Evolutionary conservation across 2,113 vertebrate species (phyloP), one percentile per base, ranked within the genome.

Genomic region (Mugil cephalus): DNA sequence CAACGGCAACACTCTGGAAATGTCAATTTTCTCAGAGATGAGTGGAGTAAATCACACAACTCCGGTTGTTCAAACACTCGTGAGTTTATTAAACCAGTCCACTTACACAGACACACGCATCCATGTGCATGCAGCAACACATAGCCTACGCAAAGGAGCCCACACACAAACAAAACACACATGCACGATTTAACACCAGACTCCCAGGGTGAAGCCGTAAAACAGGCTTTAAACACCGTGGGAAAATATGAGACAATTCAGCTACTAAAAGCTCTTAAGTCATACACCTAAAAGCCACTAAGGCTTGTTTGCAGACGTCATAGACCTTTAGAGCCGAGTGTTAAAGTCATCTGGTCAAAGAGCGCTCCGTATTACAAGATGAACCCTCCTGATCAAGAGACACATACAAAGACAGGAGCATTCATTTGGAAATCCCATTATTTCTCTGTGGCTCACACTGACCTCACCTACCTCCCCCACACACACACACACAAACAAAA

Each of bases 161-260:
- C 17, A 19, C 34, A 43, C 58, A 46, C 62, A 72, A 64, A 81
- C 17, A 71, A 67, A 77, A 69, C 36, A 74, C 74, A 69, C 38
- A 69, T 40, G 38, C 58, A 63, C 21, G 10, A 47, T 69, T 71
- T 74, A 62, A 79, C 54, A 59, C 40, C 50, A 48, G 60, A 64
- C 67, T 75, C 42, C 38, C 19, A 46, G 53, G 53, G 55, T 42
- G 38, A 59, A 76, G 65, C 66, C 18, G 39, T 30, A 69, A 78
- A 77, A 56, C 35, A 56, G 64, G 64, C 46, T 12, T 75, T 79
- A 77, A 80, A 72, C 48, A 82, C 75, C 65, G 81, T 91, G 89
- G 89, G 91, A 92, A 92, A 80, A 85, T 83, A 69, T 61, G 70
- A 89, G 80, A 85, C 86, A 69, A 86, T 74, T 74, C 69, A 67